Base-by-base conservation (phyloP, 2,888 invertebrate species). In the Mythimna ferrago region DNA sequence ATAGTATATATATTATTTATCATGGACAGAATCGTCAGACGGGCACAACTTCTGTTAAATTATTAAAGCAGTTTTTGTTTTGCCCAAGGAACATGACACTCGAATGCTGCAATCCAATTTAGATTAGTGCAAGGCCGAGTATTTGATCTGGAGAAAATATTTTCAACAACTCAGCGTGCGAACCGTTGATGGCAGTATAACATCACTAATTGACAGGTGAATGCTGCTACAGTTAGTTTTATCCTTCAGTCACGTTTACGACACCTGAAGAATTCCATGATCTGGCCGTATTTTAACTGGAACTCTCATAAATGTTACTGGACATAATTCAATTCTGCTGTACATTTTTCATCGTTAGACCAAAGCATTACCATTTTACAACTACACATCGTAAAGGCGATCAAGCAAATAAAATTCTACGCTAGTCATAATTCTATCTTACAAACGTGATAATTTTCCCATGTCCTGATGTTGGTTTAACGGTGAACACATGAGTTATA, bases 401-500 rank as follows among this genome's bases (percentile, higher is more conserved):
- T 67, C 70, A 60, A 56, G 53, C 67, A 65, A 67, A 76, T 67
- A 68, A 80, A 53, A 7, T 62, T 62, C 65, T 60, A 56, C 67
- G 14, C 10, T n/a, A 68, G 61, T 68, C 76, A 71, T 83, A 80
- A 83, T 65, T 84, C 32, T 70, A 76, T 44, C 19, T 58, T 38
- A 48, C 76, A 76, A 70, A 83, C 68, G 77, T 84, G 81, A 83
- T 81, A 83, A 81, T 81, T 84, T 83, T 72, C 64, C 44, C 61
- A 72, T 66, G 81, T 81, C 84, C 77, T 83, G 66, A n/a, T 84
- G 63, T 69, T 76, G 66, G 69, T 83, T 81, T 83, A 81, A 71
- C 81, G 84, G 84, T 74, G 81, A 80, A 66, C 68, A 71, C 68
- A 41, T 81, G 84, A 81, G 81, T 83, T 81, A 81, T 81, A 81